Evolutionary conservation across 2,797 vertebrate genomes (phyloP).

Genomic region (Hafferia zeledoni): DNA sequence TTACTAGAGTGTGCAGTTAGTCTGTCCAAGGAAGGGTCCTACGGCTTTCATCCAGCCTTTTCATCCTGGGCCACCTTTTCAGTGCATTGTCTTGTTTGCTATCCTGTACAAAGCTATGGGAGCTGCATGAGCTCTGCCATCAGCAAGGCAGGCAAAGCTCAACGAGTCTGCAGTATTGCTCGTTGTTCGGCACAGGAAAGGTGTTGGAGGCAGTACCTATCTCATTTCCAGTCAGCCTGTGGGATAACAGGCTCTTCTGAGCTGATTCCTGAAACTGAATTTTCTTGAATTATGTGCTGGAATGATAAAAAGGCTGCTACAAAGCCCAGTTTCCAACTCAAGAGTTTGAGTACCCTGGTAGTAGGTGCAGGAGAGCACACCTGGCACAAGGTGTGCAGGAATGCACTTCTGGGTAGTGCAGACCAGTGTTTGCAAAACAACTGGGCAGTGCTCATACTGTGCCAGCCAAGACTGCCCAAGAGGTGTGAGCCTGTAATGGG

Average conservation of each 20-base stretch:
- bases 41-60: constrained; percentile 2
- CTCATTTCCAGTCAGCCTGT: neutral
- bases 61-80: constrained; percentile 50
- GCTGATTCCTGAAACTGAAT: neutral
- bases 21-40: constrained; percentile 29
- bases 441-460: neutral
- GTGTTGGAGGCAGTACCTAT: neutral
- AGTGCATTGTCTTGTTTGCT: neutral
- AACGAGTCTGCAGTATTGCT: accelerated
- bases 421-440: neutral
- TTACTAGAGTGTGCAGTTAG: constrained; percentile 20
- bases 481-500: neutral
- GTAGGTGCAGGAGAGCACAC: neutral
- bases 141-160: neutral
- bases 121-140: neutral
- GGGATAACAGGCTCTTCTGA: neutral
- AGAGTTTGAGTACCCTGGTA: neutral
- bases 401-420: neutral
- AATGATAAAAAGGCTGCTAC: neutral
- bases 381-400: neutral
- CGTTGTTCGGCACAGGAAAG: accelerated
- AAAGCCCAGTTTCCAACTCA: neutral
- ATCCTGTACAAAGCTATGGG: neutral
- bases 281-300: neutral
- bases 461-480: neutral